These are phyloP conservation scores for Allygus modestus DNA, from an alignment of 2,888 invertebrate species.

Conservation along the genomic window DNA sequence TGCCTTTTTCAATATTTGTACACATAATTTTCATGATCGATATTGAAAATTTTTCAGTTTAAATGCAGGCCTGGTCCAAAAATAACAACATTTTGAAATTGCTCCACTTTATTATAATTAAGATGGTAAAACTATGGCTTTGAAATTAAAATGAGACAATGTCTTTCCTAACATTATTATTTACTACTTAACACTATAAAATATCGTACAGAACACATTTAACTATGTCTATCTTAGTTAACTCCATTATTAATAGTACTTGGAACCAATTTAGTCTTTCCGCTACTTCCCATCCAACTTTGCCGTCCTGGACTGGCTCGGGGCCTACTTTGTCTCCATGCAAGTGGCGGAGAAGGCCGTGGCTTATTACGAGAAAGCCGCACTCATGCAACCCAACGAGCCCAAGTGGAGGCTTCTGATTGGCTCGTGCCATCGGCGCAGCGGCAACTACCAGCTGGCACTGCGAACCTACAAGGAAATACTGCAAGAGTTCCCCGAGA, in stretches of 20 bases:
- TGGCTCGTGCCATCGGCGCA: slow-evolving; percentile 89
- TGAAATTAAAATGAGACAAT: too few relatives aligned
- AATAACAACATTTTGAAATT: too few relatives aligned
- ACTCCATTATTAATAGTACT: neutral
- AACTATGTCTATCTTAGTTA: too few relatives aligned
- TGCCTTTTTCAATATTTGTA: too few relatives aligned
- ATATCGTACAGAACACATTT: too few relatives aligned
- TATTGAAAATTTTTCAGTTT: too few relatives aligned
- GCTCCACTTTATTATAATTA: too few relatives aligned
- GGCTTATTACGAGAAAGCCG: slow-evolving; percentile 88
- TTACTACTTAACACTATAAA: too few relatives aligned
- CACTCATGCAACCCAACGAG: slow-evolving; percentile 86
- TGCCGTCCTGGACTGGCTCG: slow-evolving; percentile 91
- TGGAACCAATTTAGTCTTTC: slow-evolving; percentile 78
- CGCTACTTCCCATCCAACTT: slow-evolving; percentile 84
- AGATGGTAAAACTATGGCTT: too few relatives aligned
- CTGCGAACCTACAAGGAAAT: slow-evolving; percentile 90
- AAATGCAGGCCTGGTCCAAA: too few relatives aligned
- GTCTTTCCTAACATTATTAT: too few relatives aligned
- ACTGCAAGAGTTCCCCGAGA: slow-evolving; percentile 94
- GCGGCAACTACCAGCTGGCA: slow-evolving; percentile 91
- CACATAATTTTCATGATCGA: too few relatives aligned
- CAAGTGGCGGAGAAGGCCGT: slow-evolving; percentile 93
- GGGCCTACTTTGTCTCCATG: slow-evolving; percentile 92
- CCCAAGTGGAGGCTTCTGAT: slow-evolving; percentile 92